Evolutionary conservation across 1,140 invertebrate genomes (phyloP), one percentile per base, ranked within the genome.

Genomic region (Aphelinus certus): DNA sequence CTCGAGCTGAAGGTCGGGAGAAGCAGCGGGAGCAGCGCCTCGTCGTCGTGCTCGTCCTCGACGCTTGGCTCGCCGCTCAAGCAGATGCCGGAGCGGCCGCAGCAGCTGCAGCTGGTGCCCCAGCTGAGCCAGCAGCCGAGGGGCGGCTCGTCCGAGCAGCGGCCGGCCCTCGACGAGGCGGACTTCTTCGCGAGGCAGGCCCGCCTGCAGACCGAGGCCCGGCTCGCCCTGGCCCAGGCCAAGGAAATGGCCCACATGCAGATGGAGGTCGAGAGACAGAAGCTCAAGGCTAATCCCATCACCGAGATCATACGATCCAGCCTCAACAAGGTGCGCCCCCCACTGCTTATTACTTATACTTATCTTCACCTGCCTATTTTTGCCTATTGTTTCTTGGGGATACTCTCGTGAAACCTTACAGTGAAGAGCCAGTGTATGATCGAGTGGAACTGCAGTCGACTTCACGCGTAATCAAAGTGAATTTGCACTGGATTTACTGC

Each of bases 161-260:
- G 10, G 58, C 9, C 9, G 58, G 58, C 65, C 46, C 57, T 88
- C n/a, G 84, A 87, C 61, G 89, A 94, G 80, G 91, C 91, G 57
- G 93, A 95, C 82, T 96, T 96, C 83, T 94, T 95, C 82, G 91
- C 92, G 7, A 90, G 92, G 67, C 94, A 96, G 88, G 94, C 95
- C 2, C 90, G 93, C 79, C 88, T 98, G 57, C 96, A 97, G 86
- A 94, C 94, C 56, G 96, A 98, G 84, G 96, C 96, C 5, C 90
- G 95, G 80, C 92, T 96, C 89, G 96, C 96, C 0, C 87, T 98
- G 47, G 94, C 95, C 7, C 96, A 97, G 88, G 96, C 95, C 3
- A 92, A 97, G 84, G 95, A 97, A 85, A 95, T 97, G 92, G 95
- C 96, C 2, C 92, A 94, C 72, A 94, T 97, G 92, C 96, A 97